Evolutionary conservation across 2,888 invertebrate genomes (phyloP), one percentile per base, ranked within the genome.

Genomic region (Coelogynopora nodosa): DNA sequence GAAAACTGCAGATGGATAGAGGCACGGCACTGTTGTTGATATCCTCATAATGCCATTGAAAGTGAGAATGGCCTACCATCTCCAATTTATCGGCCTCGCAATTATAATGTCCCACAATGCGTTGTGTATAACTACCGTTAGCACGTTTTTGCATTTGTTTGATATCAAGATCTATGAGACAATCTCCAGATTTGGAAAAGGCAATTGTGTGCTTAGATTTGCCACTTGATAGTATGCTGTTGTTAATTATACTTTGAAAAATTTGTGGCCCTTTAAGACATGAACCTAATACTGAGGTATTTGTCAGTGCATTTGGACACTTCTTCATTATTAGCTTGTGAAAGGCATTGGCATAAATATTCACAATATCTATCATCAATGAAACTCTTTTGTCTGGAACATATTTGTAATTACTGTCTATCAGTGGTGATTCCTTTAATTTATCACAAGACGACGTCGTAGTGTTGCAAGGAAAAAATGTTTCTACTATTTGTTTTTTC

Each of bases 281-380:
- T 5, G 82, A 26, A 13, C 2, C 29, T 2, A 82, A 23, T 5
- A 31, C 2, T 5, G 82, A 82, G 2, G 23, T 82, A 28, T 82
- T 28, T 82, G 10, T 26, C 86, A 88, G 88, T 27, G 88, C 88
- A 0, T 80, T 74, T 0, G 89, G 89, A 82, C 90, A 90, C 5
- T 89, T 81, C 2, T 88, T 88, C 0, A 86, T 31, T 0, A 90
- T 89, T 29, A 82, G n/a, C 1, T 30, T 29, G 27, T 82, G 82
- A 82, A 82, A 29, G 27, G 30, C 31, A 27, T 82, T 5, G 23
- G 27, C 82, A 82, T 30, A 82, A 23, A 82, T 23, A 18, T 82
- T 30, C 31, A 82, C 31, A 18, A 49, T 49, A 18, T 49, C 49
- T 49, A 49, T 18, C 18, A 18, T 49, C 49, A 49, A 13, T 13